Evolutionary conservation across 2,797 vertebrate genomes (phyloP).

Genomic region (Pantherophis alleghaniensis): DNA sequence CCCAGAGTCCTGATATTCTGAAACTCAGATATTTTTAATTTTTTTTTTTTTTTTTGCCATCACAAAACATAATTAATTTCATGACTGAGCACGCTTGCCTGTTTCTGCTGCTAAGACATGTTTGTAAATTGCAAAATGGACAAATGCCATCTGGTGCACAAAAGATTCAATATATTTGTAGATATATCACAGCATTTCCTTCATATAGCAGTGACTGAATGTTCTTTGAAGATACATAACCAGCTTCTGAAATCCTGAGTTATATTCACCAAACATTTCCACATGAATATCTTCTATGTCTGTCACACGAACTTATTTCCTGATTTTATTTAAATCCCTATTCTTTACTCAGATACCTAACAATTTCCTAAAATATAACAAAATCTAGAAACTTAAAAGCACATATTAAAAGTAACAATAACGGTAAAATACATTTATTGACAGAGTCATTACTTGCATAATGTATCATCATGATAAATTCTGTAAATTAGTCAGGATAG

Average conservation of each 20-base stretch:
- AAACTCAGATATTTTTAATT: conserved; percentile 65
- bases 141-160: conserved; percentile 18
- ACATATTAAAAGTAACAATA: neutral
- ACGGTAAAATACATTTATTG: neutral
- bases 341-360: neutral
- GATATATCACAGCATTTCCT: neutral
- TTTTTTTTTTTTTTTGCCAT: conserved; percentile 61
- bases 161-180: neutral
- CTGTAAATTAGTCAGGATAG: neutral
- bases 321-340: neutral
- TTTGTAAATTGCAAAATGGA: conserved; percentile 46
- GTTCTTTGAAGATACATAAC: neutral
- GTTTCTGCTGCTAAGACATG: conserved; percentile 44
- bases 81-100: conserved; percentile 67
- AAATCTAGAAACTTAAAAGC: neutral
- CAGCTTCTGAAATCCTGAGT: neutral
- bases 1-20: conserved; percentile 62
- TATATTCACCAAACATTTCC: neutral
- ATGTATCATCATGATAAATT: neutral
- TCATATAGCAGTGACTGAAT: neutral
- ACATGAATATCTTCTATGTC: neutral
- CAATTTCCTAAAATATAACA: neutral
- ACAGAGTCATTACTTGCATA: neutral
- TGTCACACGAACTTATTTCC: neutral
- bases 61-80: conserved; percentile 72